Evolutionary conservation across 2,888 invertebrate genomes (phyloP).

Genomic region (Lycophotia porphyrea): DNA sequence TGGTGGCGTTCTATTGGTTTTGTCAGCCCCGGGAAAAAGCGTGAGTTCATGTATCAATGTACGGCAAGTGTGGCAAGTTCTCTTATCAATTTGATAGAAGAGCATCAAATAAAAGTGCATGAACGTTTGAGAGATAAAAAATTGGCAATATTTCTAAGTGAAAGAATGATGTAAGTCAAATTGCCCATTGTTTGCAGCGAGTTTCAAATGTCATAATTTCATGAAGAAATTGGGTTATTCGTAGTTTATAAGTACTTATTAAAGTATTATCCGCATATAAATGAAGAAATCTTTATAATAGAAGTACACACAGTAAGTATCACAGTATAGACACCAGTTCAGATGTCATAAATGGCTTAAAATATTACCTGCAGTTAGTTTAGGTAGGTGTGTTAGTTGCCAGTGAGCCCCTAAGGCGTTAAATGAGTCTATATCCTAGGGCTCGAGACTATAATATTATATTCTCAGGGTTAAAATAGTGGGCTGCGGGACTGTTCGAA

Average conservation of each 20-base stretch:
- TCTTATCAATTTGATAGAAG: background rate
- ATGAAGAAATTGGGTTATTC: slow-evolving; percentile 8
- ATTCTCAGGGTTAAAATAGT: no score
- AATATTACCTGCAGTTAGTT: background rate
- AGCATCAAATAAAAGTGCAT: background rate
- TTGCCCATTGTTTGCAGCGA: slow-evolving; percentile 32
- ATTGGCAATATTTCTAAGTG: slow-evolving; percentile 24
- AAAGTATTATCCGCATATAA: background rate
- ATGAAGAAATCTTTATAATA: background rate
- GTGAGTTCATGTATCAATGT: no score
- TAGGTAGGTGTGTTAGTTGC: rapidly evolving
- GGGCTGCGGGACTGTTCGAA: no score
- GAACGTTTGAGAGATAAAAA: background rate
- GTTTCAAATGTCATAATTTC: slow-evolving; percentile 36
- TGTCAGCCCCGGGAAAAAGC: no score
- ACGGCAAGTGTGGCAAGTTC: background rate
- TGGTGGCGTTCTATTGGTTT: no score
- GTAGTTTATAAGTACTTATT: background rate
- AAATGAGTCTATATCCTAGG: background rate
- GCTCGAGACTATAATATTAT: no score
- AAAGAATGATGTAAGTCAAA: slow-evolving; percentile 17
- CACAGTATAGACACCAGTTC: background rate
- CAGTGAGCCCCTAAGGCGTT: no score
- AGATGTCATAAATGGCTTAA: background rate
- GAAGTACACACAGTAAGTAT: background rate